Percentiles rank a stretch among this genome's conserved stretches.
Evolutionary conservation across 1,140 invertebrate genomes (phyloP).

Genomic region (Dendrolimus kikuchii): DNA sequence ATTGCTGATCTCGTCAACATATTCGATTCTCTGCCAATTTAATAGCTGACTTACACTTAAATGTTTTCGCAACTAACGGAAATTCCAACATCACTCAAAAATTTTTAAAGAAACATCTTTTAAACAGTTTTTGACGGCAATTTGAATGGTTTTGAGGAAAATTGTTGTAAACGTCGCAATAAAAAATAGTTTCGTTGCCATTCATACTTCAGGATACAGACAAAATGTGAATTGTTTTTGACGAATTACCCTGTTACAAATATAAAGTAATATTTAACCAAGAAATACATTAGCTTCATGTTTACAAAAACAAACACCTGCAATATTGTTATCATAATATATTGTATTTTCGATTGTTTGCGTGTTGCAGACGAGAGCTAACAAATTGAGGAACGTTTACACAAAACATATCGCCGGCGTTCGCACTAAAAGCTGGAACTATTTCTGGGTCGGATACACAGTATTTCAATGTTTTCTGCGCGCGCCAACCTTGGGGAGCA

Average conservation of each 20-base stretch:
- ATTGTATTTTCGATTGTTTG: constrained; percentile 26
- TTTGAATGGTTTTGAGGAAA: too few species aligned
- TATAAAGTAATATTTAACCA: too few species aligned
- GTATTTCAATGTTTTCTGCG: constrained; percentile 44
- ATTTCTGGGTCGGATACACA: constrained; percentile 55
- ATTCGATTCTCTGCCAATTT: neutral
- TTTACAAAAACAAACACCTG: constrained; percentile 26
- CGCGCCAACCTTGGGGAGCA: constrained; percentile 44
- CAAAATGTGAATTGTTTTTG: too few species aligned
- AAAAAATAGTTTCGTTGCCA: too few species aligned
- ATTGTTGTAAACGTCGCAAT: too few species aligned
- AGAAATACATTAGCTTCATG: constrained; percentile 15
- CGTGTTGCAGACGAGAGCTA: constrained; percentile 17
- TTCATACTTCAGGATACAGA: too few species aligned
- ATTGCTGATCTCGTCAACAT: neutral
- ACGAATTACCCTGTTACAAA: too few species aligned
- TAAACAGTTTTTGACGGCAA: too few species aligned
- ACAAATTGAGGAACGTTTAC: constrained; percentile 30
- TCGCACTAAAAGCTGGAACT: constrained; percentile 21
- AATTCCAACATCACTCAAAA: too few species aligned
- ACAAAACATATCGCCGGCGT: constrained; percentile 23
- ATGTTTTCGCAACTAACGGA: too few species aligned
- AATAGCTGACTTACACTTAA: neutral
- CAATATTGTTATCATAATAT: constrained; percentile 18
- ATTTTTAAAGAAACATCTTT: too few species aligned